Evolutionary conservation across 2,888 invertebrate species (phyloP), one percentile per base, ranked within the genome.

Genomic region (Laothoe populi): DNA sequence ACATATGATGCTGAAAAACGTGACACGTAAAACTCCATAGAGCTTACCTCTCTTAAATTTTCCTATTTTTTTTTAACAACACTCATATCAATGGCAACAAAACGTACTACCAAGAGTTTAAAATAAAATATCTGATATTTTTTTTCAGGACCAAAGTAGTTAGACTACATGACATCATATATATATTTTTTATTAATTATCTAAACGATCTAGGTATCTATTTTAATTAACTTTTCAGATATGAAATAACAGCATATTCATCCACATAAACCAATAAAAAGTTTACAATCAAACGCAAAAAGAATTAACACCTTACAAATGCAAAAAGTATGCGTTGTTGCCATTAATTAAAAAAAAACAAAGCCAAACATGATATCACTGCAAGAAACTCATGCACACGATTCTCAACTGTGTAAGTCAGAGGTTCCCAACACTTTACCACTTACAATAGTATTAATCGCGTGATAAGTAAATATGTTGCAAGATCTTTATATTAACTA

Each of bases 1-100:
- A 45, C 42, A 45, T 45, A 45, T 26, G 44, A 59, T 59, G 59
- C 58, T 58, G 58, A 19, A 59, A 59, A 44, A 45, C 53, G 19
- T 53, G 35, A 35, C 16, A 53, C 53, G 16, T 35, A 19, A 35
- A 19, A 31, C 35, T 35, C 53, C 53, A 53, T 53, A 11, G 10
- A 53, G 11, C 53, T 53, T 53, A 53, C 53, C 53, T 53, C 53
- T 19, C 19, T 19, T 19, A n/a, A 16, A 26, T 16, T 1, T 31
- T 31, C 53, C 35, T 53, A 53, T 16, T 35, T 19, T 53, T 53
- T 53, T 53, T 19, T 53, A 19, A 35, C n/a, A 53, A 35, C 16
- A 53, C 53, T 11, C 35, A 53, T 35, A 31, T 35, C 19, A 0
- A 53, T 53, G 31, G 53, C 35, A 35, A 53, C 11, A 53, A 53